These are phyloP conservation scores for Phenacoccus solenopsis DNA, from an alignment of 1,140 invertebrate species.

Conservation along the genomic window DNA sequence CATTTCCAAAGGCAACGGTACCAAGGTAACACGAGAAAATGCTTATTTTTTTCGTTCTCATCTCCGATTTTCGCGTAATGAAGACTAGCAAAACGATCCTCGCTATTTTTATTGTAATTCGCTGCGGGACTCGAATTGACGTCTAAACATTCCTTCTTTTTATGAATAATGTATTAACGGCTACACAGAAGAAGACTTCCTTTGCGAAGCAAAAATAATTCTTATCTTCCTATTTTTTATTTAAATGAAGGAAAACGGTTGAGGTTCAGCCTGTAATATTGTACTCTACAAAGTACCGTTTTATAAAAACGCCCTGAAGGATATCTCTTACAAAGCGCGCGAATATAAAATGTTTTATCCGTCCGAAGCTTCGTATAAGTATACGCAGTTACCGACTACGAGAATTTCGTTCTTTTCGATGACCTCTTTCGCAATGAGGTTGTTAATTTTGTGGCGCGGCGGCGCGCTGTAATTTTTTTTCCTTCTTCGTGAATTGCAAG, in stretches of 20 bases:
- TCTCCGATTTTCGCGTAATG: not conserved
- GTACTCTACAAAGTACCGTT: not conserved
- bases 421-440: not conserved
- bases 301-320: not conserved
- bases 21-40: not conserved
- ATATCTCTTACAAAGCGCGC: not conserved
- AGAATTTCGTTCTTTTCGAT: not conserved
- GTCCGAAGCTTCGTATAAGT: not conserved
- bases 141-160: conserved; percentile 13
- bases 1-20: too few relatives aligned
- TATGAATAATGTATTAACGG: conserved; percentile 17
- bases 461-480: too few relatives aligned
- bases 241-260: conserved; percentile 12
- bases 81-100: not conserved
- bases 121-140: not conserved
- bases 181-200: conserved; percentile 4
- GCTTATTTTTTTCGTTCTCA: not conserved
- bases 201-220: conserved; percentile 14
- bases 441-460: too few relatives aligned
- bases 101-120: conserved; percentile 14
- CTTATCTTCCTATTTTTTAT: conserved; percentile 15
- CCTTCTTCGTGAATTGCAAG: too few relatives aligned
- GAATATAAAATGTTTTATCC: not conserved
- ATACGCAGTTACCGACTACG: too few relatives aligned
- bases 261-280: conserved; percentile 4